These are phyloP conservation scores for Leptoclinus maculatus DNA, from an alignment of 2,797 vertebrate species.

Conservation along the genomic window DNA sequence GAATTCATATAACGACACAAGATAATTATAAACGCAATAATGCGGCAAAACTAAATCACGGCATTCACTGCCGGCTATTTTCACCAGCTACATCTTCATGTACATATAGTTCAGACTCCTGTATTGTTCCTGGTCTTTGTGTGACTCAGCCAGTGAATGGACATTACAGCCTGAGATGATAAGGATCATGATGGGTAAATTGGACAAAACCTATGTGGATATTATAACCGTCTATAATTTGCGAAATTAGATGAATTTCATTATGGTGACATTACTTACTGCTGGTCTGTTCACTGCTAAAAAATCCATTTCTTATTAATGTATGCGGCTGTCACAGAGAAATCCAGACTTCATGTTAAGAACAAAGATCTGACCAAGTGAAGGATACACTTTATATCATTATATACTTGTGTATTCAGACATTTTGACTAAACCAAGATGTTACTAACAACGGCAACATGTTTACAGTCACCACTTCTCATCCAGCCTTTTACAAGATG, in stretches of 20 bases:
- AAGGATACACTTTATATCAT: neutral
- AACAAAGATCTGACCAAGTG: neutral
- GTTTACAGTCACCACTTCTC: neutral
- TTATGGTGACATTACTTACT: constrained; percentile 15
- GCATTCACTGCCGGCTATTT: constrained; percentile 14
- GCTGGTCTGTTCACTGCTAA: neutral
- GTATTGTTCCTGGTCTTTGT: constrained; percentile 32
- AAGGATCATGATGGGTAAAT: constrained; percentile 14
- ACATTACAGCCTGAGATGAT: constrained; percentile 11
- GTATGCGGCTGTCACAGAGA: neutral
- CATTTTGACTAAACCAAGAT: neutral
- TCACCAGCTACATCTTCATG: constrained; percentile 35
- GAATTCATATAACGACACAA: constrained; percentile 10
- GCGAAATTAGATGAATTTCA: constrained; percentile 18
- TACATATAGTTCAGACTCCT: constrained; percentile 6
- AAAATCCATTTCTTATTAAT: neutral
- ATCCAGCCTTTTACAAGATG: neutral
- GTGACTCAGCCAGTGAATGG: neutral
- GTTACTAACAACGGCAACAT: neutral
- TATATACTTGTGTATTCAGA: neutral
- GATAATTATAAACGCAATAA: constrained; percentile 13
- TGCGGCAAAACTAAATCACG: neutral
- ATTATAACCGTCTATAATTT: constrained; percentile 22
- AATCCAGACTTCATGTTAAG: neutral
- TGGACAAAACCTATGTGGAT: constrained; percentile 24